Evolutionary conservation across 1,140 invertebrate species (phyloP).

Genomic region (Drosophila fuyamai): DNA sequence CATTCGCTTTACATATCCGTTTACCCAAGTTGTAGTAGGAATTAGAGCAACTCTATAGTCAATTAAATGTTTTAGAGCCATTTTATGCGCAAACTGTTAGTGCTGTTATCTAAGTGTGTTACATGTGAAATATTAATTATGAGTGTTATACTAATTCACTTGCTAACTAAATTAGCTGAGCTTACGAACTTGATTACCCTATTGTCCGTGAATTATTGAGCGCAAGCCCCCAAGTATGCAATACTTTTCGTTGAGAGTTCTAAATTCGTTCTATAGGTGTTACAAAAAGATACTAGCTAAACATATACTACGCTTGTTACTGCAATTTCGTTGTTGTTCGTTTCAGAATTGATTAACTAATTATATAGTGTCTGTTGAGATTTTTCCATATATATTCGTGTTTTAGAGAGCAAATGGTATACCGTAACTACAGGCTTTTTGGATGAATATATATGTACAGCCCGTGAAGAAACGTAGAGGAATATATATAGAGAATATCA

Average conservation of each 20-base stretch:
- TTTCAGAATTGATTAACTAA: conserved; percentile 33
- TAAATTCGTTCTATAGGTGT: conserved; percentile 26
- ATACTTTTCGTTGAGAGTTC: conserved; percentile 62
- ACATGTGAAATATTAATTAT: conserved; percentile 46
- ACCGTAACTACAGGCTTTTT: conserved; percentile 58
- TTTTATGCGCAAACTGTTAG: conserved; percentile 76
- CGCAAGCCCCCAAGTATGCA: conserved; percentile 66
- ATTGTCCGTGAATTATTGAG: conserved; percentile 16
- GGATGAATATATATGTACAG: conserved; percentile 49
- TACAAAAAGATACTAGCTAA: conserved; percentile 41
- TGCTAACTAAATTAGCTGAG: conserved; percentile 34
- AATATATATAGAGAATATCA: conserved; percentile 31
- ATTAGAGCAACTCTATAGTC: conserved; percentile 60
- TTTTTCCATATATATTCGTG: conserved; percentile 33
- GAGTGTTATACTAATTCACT: conserved; percentile 18
- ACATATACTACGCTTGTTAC: conserved; percentile 46
- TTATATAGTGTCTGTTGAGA: conserved; percentile 40
- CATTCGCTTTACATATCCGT: conserved; percentile 44
- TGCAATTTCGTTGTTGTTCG: conserved; percentile 60
- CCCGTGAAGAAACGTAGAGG: conserved; percentile 25
- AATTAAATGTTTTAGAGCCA: conserved; percentile 82
- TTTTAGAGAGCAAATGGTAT: conserved; percentile 56
- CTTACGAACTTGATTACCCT: conserved; percentile 31
- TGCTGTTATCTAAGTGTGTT: conserved; percentile 71
- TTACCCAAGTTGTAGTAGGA: conserved; percentile 42